A percentile compares a stretch with the other conserved stretches of the same genome.
Conservation (phyloP, 23 tunicate species). For the Trididemnum miniatum region DNA sequence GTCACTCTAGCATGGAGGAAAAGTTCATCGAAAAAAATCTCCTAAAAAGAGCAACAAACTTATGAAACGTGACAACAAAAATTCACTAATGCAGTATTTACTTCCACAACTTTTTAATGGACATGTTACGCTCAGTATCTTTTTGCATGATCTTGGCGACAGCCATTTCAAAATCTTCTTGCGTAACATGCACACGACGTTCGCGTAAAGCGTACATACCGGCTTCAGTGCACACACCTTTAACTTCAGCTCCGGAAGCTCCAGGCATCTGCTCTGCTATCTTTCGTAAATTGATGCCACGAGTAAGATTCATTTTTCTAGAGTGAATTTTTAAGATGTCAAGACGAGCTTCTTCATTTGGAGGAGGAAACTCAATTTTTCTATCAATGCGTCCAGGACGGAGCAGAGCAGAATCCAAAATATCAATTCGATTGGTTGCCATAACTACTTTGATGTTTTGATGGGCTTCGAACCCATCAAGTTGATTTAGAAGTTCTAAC, state of each 20-base stretch:
- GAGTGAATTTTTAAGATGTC: slow-evolving; percentile 92
- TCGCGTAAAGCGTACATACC: slow-evolving; percentile 99
- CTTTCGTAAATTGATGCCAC: slow-evolving; percentile 94
- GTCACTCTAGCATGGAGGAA: too few species aligned
- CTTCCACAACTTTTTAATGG: slow-evolving; percentile 97
- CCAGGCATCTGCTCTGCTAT: slow-evolving; percentile 99
- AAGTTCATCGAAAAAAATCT: too few species aligned
- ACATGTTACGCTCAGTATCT: slow-evolving; percentile 97
- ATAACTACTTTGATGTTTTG: slow-evolving; percentile 97
- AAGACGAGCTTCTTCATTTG: slow-evolving; percentile 96
- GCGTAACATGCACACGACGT: slow-evolving; percentile 99
- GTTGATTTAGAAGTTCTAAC: slow-evolving; percentile 91
- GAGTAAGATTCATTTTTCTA: slow-evolving; percentile 96
- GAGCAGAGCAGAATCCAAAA: slow-evolving; percentile 87
- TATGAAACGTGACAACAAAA: too few species aligned
- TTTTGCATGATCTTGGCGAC: slow-evolving; percentile 99
- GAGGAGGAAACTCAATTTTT: slow-evolving; percentile 98
- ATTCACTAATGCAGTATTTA: too few species aligned
- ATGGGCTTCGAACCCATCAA: slow-evolving; percentile 98
- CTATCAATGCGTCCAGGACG: slow-evolving; percentile 96
- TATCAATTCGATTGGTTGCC: slow-evolving; percentile 98
- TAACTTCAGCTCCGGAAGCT: slow-evolving; percentile 98
- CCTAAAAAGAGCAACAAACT: too few species aligned
- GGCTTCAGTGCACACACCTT: slow-evolving; percentile 99
- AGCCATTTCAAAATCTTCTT: slow-evolving; percentile 99